A percentile compares a stretch with the other conserved stretches of the same genome.
Evolutionary conservation across 2,888 invertebrate genomes (phyloP).

Genomic region (Mactromeris polynyma): DNA sequence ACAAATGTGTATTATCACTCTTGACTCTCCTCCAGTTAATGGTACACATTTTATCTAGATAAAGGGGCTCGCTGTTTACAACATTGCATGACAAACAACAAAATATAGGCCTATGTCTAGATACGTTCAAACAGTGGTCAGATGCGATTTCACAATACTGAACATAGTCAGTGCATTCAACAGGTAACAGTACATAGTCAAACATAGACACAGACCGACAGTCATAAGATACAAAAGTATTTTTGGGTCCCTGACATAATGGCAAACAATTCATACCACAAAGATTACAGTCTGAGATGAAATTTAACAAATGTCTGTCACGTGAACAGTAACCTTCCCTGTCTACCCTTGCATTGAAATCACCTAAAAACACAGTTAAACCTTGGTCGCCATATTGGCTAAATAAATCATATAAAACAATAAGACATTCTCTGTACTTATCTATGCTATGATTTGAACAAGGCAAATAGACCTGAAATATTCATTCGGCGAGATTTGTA

Average conservation of each 20-base stretch:
- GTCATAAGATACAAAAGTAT: background rate
- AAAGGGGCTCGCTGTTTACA: too few species aligned
- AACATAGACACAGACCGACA: background rate
- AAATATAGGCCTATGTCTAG: background rate
- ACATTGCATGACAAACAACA: background rate
- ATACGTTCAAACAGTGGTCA: background rate
- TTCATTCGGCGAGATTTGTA: background rate
- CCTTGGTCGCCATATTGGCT: background rate
- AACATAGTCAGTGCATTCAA: background rate
- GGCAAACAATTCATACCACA: background rate
- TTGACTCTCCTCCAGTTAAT: too few species aligned
- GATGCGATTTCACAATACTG: background rate
- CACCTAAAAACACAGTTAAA: too few species aligned
- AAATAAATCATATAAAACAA: background rate
- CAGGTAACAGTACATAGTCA: background rate
- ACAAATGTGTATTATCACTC: too few species aligned
- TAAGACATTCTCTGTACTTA: background rate
- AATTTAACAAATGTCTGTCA: background rate
- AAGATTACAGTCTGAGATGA: background rate
- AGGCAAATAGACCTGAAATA: too few species aligned
- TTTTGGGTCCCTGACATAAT: background rate
- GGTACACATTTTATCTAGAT: too few species aligned
- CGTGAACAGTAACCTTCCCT: background rate
- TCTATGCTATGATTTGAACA: too few species aligned
- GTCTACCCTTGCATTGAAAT: too few species aligned